Conservation (phyloP, 2,797 vertebrate genomes). For the Darevskia nairensis region DNA sequence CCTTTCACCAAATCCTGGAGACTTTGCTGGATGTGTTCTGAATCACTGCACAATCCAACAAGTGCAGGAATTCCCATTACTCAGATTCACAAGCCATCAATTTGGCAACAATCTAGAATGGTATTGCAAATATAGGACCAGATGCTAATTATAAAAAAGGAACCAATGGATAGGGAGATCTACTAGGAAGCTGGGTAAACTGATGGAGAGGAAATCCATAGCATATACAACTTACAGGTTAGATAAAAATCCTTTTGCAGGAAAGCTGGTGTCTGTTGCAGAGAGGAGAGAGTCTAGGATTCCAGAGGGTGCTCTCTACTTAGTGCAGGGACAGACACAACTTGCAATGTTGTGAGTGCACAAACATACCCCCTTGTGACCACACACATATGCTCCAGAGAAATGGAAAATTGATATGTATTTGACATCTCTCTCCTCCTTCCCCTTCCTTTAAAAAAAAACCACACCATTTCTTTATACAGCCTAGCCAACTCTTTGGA, state of each 20-base stretch:
- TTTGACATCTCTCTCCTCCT: constrained; percentile 27
- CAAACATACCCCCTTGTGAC: constrained; percentile 30
- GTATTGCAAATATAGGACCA: background rate
- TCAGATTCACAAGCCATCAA: background rate
- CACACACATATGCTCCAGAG: background rate
- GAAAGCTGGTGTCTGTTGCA: background rate
- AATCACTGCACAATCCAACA: background rate
- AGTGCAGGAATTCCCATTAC: too few relatives aligned
- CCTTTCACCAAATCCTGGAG: background rate
- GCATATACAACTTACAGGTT: background rate
- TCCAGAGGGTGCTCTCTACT: background rate
- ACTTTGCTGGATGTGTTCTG: too few relatives aligned
- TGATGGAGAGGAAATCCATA: background rate
- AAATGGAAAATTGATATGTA: constrained; percentile 45
- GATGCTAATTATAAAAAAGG: background rate
- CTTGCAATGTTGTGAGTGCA: constrained; percentile 29
- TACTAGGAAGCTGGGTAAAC: too few relatives aligned
- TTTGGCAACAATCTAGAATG: too few relatives aligned
- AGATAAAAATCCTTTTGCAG: background rate
- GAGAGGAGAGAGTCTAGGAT: constrained; percentile 12
- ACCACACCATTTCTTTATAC: constrained; percentile 74
- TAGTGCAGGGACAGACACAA: background rate
- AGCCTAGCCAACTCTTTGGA: constrained; percentile 76
- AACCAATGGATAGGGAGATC: background rate
- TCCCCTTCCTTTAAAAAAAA: constrained; percentile 75